Percentiles rank a stretch among this genome's conserved stretches.
These are phyloP conservation scores for Vanessa cardui DNA, from an alignment of 2,888 invertebrate species.

Conservation along the genomic window DNA sequence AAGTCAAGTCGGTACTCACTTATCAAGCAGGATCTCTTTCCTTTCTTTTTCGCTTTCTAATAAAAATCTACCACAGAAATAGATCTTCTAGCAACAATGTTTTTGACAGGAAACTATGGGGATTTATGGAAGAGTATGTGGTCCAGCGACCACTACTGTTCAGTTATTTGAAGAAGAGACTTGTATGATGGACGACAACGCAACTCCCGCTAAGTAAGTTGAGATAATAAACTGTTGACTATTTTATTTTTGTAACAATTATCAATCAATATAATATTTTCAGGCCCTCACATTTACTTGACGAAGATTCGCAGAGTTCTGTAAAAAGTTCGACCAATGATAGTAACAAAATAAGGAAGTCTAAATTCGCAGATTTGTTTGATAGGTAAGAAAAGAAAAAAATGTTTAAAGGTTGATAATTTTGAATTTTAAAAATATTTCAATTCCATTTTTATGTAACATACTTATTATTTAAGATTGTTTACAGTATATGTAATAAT, in stretches of 20 bases:
- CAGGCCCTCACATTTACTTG: slow-evolving; percentile 79
- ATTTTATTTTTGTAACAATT: neutral
- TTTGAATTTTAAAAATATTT: too few relatives aligned
- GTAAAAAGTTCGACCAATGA: slow-evolving; percentile 89
- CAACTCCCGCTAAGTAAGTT: slow-evolving; percentile 75
- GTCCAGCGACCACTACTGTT: slow-evolving; percentile 77
- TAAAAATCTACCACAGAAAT: neutral
- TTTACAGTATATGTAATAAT: too few relatives aligned
- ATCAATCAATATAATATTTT: slow-evolving; percentile 30
- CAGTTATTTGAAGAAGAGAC: slow-evolving; percentile 89
- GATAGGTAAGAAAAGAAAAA: slow-evolving; percentile 61
- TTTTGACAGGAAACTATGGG: slow-evolving; percentile 73
- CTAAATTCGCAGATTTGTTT: slow-evolving; percentile 76
- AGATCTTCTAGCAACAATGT: neutral
- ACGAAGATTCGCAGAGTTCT: slow-evolving; percentile 93
- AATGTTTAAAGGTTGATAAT: too few relatives aligned
- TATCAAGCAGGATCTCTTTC: too few relatives aligned
- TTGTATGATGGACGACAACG: slow-evolving; percentile 88
- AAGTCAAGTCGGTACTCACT: too few relatives aligned
- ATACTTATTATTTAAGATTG: too few relatives aligned
- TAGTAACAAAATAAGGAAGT: slow-evolving; percentile 79
- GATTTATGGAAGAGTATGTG: slow-evolving; percentile 77
- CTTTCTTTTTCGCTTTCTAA: too few relatives aligned
- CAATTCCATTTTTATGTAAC: too few relatives aligned
- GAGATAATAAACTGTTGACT: neutral